Evolutionary conservation across 2,888 invertebrate genomes (phyloP), one percentile per base, ranked within the genome.

Genomic region (Dioctria rufipes): DNA sequence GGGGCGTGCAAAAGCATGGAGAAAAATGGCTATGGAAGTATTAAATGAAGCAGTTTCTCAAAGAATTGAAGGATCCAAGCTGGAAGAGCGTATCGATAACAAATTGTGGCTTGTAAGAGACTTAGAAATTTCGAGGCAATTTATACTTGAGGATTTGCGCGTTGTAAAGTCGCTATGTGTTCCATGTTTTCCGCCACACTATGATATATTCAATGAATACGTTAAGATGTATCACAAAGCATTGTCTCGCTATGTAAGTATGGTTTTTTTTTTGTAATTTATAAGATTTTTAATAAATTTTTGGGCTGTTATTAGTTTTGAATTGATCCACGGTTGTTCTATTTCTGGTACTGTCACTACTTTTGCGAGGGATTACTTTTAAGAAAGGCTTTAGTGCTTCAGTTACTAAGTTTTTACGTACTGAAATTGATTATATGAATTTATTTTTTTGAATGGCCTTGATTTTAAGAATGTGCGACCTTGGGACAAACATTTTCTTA

Each of bases 81-180:
- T 98, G 4, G 98, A 98, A 85, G 98, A 98, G 86, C 90, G 98
- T 40, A 92, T 92, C 37, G 95, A 95, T 85, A 96, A 98, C 88
- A 98, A 98, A 89, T 93, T 97, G 90, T 99, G 99, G 99, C 91
- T 99, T 11, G 98, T 98, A 3, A 91, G 96, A 40, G 98, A 99
- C 88, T 90, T 99, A 79, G 99, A 99, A 89, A 90, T 95, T 60
- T 95, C 95, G 0, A 91, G 98, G 58, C 95, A 95, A 86, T 91
- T 97, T 6, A 95, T 98, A 85, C 89, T 98, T 5, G 97, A 98
- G 87, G 98, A 98, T 89, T 90, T 98, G 83, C 91, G 95, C 83
- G 97, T 98, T 0, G 95, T 97, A 0, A 97, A 97, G 87, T 95
- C 95, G 0, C 90, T 96, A 0, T 96, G 96, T 85, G 93, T 95